Evolutionary conservation across 2,797 vertebrate species (phyloP).

Genomic region (Melanotaenia boesemani): DNA sequence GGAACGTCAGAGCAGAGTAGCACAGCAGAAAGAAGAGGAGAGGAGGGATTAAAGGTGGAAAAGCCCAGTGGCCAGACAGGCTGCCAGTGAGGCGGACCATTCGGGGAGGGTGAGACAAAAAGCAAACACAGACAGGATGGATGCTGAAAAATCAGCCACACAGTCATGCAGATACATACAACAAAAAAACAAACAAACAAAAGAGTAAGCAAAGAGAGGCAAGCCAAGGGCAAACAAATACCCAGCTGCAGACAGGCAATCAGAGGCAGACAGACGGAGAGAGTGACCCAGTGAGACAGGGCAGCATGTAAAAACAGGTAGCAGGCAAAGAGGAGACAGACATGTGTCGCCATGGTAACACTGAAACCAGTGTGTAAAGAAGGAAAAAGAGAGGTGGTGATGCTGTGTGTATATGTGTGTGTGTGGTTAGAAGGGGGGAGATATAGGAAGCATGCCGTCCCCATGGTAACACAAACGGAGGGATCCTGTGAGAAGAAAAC

Average conservation of each 20-base stretch:
- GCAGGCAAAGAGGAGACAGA: conserved; percentile 68
- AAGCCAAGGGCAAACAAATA: conserved; percentile 42
- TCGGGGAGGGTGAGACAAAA: conserved; percentile 40
- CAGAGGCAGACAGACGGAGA: conserved; percentile 22
- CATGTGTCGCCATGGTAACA: conserved; percentile 85
- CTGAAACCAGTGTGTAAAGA: conserved; percentile 75
- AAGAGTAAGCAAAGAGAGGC: conserved; percentile 49
- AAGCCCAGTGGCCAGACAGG: conserved; percentile 72
- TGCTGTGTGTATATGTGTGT: conserved; percentile 5
- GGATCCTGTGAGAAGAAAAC: conserved; percentile 72
- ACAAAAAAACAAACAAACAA: conserved; percentile 51
- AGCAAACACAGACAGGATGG: conserved; percentile 57
- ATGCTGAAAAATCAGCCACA: conserved; percentile 37
- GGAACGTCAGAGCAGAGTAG: conserved; percentile 41
- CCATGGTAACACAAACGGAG: conserved; percentile 82
- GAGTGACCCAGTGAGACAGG: conserved; percentile 59
- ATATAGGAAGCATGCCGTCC: conserved; percentile 80
- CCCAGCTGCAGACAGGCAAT: conserved; percentile 12
- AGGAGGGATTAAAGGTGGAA: conserved; percentile 74
- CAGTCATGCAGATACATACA: conserved; percentile 40
- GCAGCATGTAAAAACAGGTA: conserved; percentile 70
- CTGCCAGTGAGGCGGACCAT: conserved; percentile 49
- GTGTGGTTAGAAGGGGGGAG: conserved; percentile 54
- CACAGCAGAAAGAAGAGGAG: conserved; percentile 67
- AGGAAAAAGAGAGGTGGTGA: conserved; percentile 49